Evolutionary conservation across 2,113 vertebrate species (phyloP), one percentile per base, ranked within the genome.

Genomic region (Echinops telfairi): DNA sequence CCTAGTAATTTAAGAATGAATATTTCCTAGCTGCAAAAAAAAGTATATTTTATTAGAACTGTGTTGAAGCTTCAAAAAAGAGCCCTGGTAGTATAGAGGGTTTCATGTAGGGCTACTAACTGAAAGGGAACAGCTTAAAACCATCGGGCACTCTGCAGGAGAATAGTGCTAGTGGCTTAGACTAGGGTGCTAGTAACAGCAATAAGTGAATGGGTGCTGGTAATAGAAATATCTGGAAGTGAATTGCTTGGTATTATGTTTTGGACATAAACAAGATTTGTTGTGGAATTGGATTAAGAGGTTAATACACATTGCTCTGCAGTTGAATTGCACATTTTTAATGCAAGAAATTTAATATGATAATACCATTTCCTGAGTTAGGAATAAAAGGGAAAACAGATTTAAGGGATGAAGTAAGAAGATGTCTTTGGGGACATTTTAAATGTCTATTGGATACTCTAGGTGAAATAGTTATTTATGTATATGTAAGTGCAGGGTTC

Each of bases 391-490:
- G n/a, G 29, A 70, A 88, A 78, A 60, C 91, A 70, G n/a, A 87
- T 82, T 58, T 82, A 40, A 75, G 27, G n/a, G 81, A 78, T 88
- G 20, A 43, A 71, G 53, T n/a, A 68, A 89, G 64, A 70, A 5
- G 47, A 11, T 2, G n/a, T 19, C 40, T 95, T 82, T 20, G 19
- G 47, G 15, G 3, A n/a, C 47, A 80, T 17, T 62, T 73, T 90
- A 70, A 78, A n/a, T 68, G 71, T 60, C 53, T 77, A 81, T 38
- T 47, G 31, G 14, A 88, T 53, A 53, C 47, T 53, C 47, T 53
- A 92, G 78, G 40, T 88, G 77, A 93, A 80, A 25, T 66, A 58
- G 38, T 9, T 14, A 25, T 93, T 76, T 66, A 23, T 70, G 38
- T 40, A 40, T 40, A 71, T 36, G 36, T 57, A 90, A 90, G 81